Evolutionary conservation across 2,888 invertebrate genomes (phyloP), one percentile per base, ranked within the genome.

Genomic region (Diaperis boleti): DNA sequence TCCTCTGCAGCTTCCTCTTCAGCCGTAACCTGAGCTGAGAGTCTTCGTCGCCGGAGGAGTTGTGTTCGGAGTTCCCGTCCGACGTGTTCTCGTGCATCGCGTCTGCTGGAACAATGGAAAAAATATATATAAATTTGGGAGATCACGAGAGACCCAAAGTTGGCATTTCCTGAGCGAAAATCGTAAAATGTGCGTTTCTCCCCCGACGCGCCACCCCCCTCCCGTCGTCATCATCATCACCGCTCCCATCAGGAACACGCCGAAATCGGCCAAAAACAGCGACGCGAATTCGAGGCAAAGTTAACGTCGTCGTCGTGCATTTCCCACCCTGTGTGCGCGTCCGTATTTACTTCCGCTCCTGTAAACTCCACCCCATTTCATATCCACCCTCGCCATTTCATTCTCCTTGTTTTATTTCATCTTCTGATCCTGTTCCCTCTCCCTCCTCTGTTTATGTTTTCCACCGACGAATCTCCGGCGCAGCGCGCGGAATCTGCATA

Each of bases 1-100:
- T 98, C 78, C 98, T 87, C 84, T 99, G 98, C 68, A 98, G 86
- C 82, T 98, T 98, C 79, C 98, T 86, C 83, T 98, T 98, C 72
- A 98, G 88, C 75, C 96, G 88, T 75, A 98, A 84, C 77, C 98
- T 87, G 84, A 96, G 90, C 82, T 97, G 96, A 14, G 93, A 94
- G 80, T 96, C 96, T 75, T 93, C 92, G 77, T 92, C 92, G 3
- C 92, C 93, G 8, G 94, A 94, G 8, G 94, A 94, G 74, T 94
- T 94, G 81, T 94, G 94, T 76, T 95, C 94, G 59, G 94, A 94
- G 82, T 94, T 94, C 42, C 94, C 94, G 76, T 95, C 95, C 11
- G 94, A 94, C 13, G 90, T 90, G 75, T 89, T 90, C 76, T 89
- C 89, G 72, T 88, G 89, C 68, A 89, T 82, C 22, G 87, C 77